Evolutionary conservation across 2,888 invertebrate species (phyloP).

Genomic region (Lamellibrachia satsuma): DNA sequence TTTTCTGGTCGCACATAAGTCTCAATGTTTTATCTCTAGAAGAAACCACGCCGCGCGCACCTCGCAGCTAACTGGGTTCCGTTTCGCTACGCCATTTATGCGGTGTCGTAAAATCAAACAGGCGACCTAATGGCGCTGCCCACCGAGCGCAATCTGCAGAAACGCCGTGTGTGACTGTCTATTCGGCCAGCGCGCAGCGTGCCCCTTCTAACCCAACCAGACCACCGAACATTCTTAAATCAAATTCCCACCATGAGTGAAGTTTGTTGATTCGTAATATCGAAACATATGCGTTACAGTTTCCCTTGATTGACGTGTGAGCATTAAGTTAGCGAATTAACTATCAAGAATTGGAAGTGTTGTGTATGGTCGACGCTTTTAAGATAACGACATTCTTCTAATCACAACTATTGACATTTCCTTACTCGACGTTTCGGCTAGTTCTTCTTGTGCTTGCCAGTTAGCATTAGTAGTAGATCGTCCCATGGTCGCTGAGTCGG

Average conservation of each 20-base stretch:
- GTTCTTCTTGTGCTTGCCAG: too few species aligned
- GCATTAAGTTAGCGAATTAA: not conserved
- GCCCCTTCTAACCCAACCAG: not conserved
- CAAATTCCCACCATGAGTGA: not conserved
- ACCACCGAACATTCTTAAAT: not conserved
- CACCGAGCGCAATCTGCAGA: not conserved
- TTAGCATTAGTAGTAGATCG: too few species aligned
- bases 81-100: constrained; percentile 13
- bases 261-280: not conserved
- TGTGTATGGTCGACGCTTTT: not conserved
- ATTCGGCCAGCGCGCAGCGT: not conserved
- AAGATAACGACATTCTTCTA: not conserved
- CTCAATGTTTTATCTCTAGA: not conserved
- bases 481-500: too few species aligned
- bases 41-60: not conserved
- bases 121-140: constrained; percentile 6
- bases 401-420: too few species aligned
- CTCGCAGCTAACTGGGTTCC: constrained; percentile 4
- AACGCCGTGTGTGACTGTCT: not conserved
- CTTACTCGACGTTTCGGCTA: too few species aligned
- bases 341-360: too few species aligned
- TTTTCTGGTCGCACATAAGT: not conserved
- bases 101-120: constrained; percentile 5
- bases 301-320: not conserved
- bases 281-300: not conserved